These are phyloP conservation scores for Phasianus colchicus DNA, from an alignment of 2,113 vertebrate genomes.

Conservation along the genomic window DNA sequence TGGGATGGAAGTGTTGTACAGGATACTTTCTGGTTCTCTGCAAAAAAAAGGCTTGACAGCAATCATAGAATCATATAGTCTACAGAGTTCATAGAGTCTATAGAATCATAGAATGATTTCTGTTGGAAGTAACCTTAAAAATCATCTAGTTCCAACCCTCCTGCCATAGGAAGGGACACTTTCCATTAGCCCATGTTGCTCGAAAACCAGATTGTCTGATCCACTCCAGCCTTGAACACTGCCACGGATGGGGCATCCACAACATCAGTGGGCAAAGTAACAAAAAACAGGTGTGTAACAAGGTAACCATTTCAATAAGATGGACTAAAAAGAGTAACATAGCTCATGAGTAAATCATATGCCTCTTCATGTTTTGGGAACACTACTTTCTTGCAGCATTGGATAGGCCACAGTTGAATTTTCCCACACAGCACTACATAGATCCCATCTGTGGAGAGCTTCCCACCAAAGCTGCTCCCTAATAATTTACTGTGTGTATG, in stretches of 20 bases:
- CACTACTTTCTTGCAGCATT: background rate
- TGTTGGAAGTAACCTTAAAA: background rate
- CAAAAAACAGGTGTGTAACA: background rate
- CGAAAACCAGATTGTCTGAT: background rate
- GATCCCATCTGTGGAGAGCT: background rate
- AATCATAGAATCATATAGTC: background rate
- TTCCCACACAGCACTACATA: background rate
- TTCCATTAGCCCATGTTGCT: background rate
- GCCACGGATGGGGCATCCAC: background rate
- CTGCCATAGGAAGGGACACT: background rate
- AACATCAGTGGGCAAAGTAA: background rate
- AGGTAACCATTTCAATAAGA: background rate
- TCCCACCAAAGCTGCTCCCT: background rate
- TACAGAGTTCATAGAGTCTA: background rate
- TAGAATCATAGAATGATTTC: background rate
- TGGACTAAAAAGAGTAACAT: background rate
- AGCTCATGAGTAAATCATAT: background rate
- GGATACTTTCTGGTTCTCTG: background rate
- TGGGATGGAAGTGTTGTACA: background rate
- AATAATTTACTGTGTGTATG: background rate
- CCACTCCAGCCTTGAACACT: background rate
- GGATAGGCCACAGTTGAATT: background rate
- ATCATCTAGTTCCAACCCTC: background rate
- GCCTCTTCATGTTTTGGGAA: background rate
- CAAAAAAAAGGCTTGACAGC: background rate